Percentiles rank a stretch among this genome's conserved stretches.
phyloP scores from a whole-genome alignment of 2,113 vertebrate species.

The Ploceus nigricollis region DNA sequence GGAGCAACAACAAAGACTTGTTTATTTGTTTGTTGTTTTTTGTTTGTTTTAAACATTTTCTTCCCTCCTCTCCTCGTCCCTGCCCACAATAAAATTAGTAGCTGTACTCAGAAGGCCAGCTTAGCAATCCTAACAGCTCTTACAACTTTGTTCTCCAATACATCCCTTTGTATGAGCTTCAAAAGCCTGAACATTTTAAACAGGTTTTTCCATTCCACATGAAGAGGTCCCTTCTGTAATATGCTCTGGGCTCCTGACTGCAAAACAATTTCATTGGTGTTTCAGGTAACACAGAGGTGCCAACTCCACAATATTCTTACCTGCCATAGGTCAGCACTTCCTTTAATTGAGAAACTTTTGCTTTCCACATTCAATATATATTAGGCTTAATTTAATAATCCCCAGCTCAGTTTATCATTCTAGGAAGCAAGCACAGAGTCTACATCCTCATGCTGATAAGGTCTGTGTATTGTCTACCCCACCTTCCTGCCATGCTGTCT shows the following conservation, averaged over 20 bases:
- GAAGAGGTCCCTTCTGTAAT: not conserved
- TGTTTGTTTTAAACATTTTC: not conserved
- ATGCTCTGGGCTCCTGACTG: not conserved
- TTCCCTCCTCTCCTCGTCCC: constrained; percentile 5
- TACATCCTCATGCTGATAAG: not conserved
- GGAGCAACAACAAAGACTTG: constrained; percentile 38
- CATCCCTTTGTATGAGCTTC: not conserved
- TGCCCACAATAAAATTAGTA: constrained; percentile 38
- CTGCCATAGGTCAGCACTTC: not conserved
- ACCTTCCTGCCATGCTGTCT: not conserved
- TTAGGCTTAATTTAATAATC: not conserved
- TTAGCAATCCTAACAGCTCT: not conserved
- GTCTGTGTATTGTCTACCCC: not conserved
- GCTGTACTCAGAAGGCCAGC: not conserved
- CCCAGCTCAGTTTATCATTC: not conserved
- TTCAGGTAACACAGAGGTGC: not conserved
- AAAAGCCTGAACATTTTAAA: not conserved
- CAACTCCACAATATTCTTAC: not conserved
- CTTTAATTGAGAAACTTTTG: not conserved
- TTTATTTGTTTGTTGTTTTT: not conserved
- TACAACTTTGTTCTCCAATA: not conserved
- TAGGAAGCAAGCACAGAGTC: not conserved
- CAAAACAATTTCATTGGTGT: not conserved
- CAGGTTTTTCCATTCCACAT: not conserved
- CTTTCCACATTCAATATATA: not conserved